Conservation (phyloP, 2,113 vertebrate genomes). For the Sander vitreus region DNA sequence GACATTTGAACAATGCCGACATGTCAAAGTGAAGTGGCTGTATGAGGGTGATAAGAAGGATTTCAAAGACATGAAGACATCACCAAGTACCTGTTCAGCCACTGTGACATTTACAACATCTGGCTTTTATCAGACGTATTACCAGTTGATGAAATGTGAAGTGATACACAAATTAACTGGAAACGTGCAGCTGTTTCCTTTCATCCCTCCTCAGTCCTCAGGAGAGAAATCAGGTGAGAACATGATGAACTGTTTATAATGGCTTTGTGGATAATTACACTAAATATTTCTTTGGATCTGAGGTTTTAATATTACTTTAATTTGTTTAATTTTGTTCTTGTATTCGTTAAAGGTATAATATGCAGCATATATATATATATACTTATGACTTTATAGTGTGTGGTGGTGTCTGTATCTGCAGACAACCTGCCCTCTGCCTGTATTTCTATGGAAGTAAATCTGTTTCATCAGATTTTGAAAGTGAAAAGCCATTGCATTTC, state of each 20-base stretch:
- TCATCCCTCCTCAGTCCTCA: not conserved
- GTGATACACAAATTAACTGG: not conserved
- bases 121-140: not conserved
- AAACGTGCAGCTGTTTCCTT: not conserved
- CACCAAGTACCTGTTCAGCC: not conserved
- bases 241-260: not conserved
- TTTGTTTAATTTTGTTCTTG: no score
- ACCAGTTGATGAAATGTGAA: not conserved
- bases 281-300: no score
- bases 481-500: no score
- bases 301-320: no score
- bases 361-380: no score
- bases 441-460: no score
- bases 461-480: no score
- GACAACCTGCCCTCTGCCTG: no score
- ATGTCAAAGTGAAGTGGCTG: not conserved
- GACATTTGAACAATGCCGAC: fast-evolving
- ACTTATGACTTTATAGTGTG: no score
- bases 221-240: not conserved
- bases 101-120: not conserved
- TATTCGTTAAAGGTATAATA: no score
- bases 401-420: no score
- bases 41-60: not conserved
- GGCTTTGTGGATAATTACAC: not conserved
- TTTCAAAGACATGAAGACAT: not conserved